Base-by-base conservation (phyloP, 2,888 invertebrate genomes). In the Dione vanillae region DNA sequence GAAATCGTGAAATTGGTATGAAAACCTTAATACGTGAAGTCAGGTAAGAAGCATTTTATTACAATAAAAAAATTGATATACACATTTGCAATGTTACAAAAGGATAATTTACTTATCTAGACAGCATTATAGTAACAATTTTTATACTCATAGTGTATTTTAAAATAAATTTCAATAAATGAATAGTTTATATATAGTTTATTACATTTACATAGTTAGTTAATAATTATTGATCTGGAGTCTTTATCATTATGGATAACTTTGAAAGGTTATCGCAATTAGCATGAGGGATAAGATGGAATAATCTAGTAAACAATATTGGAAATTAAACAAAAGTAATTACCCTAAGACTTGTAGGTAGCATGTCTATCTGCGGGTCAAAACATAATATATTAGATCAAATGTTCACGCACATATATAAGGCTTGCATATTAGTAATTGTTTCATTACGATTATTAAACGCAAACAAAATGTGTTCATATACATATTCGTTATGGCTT, bases 211-310 rank as follows among this genome's bases (percentile, higher is more conserved):
- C n/a, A n/a, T n/a, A n/a, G n/a, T n/a, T n/a, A n/a, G n/a, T 27
- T 27, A 27, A 27, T 27, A 27, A 12, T 43, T 12, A 43, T 12
- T 43, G 12, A 8, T 12, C 20, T 14, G 14, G 27, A 12, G 0
- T 52, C 12, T 7, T 52, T 27, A 54, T 37, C 16, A 37, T 54
- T 47, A 16, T 16, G n/a, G 54, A 54, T 54, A 54, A 16, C 49
- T 37, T 27, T 27, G 43, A 69, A 43, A 67, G 74, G 69, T 70
- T 74, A 74, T 74, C 74, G 10, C n/a, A 40, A 35, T 37, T 10
- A 27, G 20, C 40, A 20, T 49, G 19, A 41, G 27, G 12, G 8
- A 59, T 20, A 14, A n/a, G 11, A 51, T 20, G 11, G n/a, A 35
- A 37, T 52, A 40, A 61, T 51, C 11, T 40, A 58, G n/a, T 67